Evolutionary conservation across 2,113 vertebrate genomes (phyloP), one percentile per base, ranked within the genome.

Genomic region (Halcyon malimbica): DNA sequence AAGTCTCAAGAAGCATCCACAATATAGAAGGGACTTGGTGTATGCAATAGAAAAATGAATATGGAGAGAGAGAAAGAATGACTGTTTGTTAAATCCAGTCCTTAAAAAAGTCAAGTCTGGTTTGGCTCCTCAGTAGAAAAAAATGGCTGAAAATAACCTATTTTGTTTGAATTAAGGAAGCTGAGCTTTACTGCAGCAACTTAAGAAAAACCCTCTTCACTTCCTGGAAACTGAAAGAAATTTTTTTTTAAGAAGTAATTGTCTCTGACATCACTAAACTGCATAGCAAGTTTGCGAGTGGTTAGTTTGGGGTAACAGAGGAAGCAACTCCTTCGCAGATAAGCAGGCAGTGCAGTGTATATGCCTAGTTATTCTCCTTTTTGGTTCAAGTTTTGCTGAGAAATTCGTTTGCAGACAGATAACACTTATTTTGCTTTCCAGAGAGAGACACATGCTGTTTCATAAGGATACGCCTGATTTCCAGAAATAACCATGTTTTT

Each of bases 401-500:
- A 92, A 84, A 77, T 57, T 65, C 10, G 80, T 96, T 76, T 89
- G 46, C 92, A 80, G 86, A n/a, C 62, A 89, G 87, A 93, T 97
- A 97, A 97, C 74, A 80, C 74, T 93, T 97, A 86, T 96, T 96
- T 98, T 98, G 96, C 96, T 97, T 97, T 98, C 92, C 95, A 97
- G 95, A 97, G 97, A 86, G 75, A 98, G 94, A 98, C 98, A 98
- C 94, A 98, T 98, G 98, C 98, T 98, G 97, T 97, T 98, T 97
- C 97, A 74, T 96, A 94, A 96, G 96, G 96, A 96, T 97, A 97
- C 95, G 50, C 91, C 96, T 93, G 91, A 97, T 97, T 96, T 95
- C 97, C 97, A 98, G 98, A 98, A 91, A 99, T 99, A 98, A 99
- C 98, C 98, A 98, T 98, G 98, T 90, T 97, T 97, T 93, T 97